phyloP scores from a whole-genome alignment of 1,140 invertebrate species.

The Caenorhabditis remanei region DNA sequence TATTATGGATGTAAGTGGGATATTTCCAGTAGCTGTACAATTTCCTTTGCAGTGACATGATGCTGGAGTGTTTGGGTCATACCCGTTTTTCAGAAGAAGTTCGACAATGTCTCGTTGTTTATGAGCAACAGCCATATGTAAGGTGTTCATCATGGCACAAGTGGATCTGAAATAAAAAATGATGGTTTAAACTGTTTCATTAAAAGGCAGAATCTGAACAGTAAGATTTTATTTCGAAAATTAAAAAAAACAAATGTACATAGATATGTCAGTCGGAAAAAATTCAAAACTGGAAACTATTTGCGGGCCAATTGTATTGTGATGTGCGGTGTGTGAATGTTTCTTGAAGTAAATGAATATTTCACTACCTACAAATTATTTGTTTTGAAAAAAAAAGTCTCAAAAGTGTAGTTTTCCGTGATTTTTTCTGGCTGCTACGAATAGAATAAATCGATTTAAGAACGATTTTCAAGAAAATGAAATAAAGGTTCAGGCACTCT shows the following conservation, averaged over 20 bases:
- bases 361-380: not conserved
- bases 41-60: slow-evolving; percentile 75
- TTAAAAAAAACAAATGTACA: no score
- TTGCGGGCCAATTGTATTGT: not conserved
- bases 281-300: no score
- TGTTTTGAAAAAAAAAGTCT: slow-evolving; percentile 10
- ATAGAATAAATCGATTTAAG: no score
- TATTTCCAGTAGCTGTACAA: slow-evolving; percentile 76
- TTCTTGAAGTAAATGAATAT: not conserved
- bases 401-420: not conserved
- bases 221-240: no score
- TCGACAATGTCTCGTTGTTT: slow-evolving; percentile 77
- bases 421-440: not conserved
- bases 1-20: slow-evolving; percentile 76
- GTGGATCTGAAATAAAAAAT: slow-evolving; percentile 69
- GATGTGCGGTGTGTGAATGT: slow-evolving; percentile 21
- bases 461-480: no score
- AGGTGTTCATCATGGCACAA: slow-evolving; percentile 75
- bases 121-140: slow-evolving; percentile 77
- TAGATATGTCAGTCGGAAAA: no score
- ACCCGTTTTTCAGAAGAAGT: slow-evolving; percentile 75
- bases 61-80: slow-evolving; percentile 75
- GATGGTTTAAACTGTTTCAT: not conserved
- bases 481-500: no score
- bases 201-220: no score